Evolutionary conservation across 2,113 vertebrate species (phyloP), one percentile per base, ranked within the genome.

Genomic region (Aptenodytes forsteri): DNA sequence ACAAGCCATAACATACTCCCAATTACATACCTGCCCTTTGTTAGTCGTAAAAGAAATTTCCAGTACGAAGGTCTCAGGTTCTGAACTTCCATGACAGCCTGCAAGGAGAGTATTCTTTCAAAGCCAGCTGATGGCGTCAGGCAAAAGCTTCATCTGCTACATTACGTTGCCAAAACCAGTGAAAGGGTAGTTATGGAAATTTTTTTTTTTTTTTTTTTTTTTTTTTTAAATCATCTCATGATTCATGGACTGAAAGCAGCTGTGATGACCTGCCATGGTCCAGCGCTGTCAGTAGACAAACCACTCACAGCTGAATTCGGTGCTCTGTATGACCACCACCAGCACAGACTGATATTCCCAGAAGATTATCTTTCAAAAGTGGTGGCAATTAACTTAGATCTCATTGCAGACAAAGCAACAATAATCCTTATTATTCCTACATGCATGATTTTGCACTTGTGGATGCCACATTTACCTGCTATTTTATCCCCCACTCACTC

Each of bases 81-180:
- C 93, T 99, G 99, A 90, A 99, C 98, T 98, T 99, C 99, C 99
- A 99, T 99, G 95, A 99, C 99, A 76, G 99, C 99, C 99, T 99
- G 97, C 61, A 93, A 96, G 55, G 50, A 96, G 46, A 97, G 70
- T 7, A 50, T 83, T 87, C 40, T 7, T 20, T 97, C 79, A 97
- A 82, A 85, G 56, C 14, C 78, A 72, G 72, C 23, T 36, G 29
- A 38, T n/a, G 42, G 22, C 2, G 0, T 9, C 50, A 59, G 69
- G 26, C 16, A 54, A 64, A 52, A 93, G 50, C 52, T 78, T 78
- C n/a, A 26, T 6, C 47, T 54, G 38, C 38, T 38, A n/a, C 44
- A 9, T 17, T 16, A 50, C 0, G 1, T 16, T 75, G 50, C 15
- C 77, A 83, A 89, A 79, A 59, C 17, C 26, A 46, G 17, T 17